Conservation (phyloP, 2,113 vertebrate species). For the Sapayoa aenigma region DNA sequence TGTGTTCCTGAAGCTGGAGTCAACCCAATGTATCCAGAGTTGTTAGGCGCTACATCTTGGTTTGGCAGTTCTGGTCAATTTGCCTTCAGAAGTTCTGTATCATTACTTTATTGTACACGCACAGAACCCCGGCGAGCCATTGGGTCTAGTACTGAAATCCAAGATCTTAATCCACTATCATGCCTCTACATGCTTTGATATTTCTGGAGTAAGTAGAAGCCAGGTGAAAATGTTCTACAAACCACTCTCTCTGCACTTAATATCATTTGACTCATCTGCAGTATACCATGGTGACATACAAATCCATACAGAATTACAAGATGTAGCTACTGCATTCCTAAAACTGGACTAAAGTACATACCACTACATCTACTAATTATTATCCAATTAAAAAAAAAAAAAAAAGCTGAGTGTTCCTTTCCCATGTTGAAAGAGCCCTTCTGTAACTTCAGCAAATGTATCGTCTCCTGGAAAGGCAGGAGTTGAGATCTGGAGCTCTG, state of each 20-base stretch:
- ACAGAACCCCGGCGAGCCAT: not conserved
- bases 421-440: not conserved
- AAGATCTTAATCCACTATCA: not conserved
- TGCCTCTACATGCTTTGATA: not conserved
- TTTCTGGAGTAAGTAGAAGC: not conserved
- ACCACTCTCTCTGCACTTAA: not conserved
- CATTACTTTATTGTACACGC: not conserved
- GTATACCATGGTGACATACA: accelerated
- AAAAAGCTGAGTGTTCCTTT: not conserved
- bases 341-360: not conserved
- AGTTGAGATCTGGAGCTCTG: not conserved
- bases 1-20: not conserved
- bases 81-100: not conserved
- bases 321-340: not conserved
- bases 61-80: not conserved
- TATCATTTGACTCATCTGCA: not conserved
- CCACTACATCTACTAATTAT: not conserved
- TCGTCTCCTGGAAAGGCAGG: not conserved
- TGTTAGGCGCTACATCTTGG: not conserved
- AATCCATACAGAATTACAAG: not conserved
- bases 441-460: not conserved
- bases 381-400: not conserved
- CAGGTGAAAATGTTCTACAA: not conserved
- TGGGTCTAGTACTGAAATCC: not conserved
- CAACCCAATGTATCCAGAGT: not conserved